phyloP scores from a whole-genome alignment of 2,113 vertebrate species.

The Pygoscelis antarcticus region DNA sequence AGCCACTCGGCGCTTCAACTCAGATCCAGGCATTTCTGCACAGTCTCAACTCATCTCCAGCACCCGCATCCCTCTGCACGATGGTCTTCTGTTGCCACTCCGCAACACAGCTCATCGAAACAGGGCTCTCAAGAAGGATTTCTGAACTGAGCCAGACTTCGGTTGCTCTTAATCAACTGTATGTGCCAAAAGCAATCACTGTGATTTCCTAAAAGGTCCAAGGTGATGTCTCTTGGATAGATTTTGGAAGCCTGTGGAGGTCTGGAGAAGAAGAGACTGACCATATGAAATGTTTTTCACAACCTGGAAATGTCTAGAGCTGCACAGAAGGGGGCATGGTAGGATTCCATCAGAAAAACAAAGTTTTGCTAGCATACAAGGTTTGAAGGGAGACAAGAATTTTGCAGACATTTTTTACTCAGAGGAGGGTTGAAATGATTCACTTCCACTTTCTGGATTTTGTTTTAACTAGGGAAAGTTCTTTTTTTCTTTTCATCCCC shows the following conservation, averaged over 20 bases:
- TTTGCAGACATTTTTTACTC: background rate
- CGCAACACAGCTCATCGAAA: background rate
- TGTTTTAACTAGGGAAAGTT: background rate
- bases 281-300: background rate
- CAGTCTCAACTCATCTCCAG: accelerated
- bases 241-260: background rate
- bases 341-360: background rate
- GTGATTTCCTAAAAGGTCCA: background rate
- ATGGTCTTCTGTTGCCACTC: background rate
- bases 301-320: background rate
- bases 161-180: background rate
- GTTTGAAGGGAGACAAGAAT: background rate
- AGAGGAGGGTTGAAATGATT: background rate
- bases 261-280: background rate
- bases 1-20: accelerated
- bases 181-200: background rate
- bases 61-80: accelerated
- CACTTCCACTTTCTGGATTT: background rate
- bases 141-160: background rate
- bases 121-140: background rate
- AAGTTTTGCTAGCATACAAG: background rate
- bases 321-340: background rate
- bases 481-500: background rate
- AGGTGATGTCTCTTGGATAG: background rate
- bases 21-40: background rate